Evolutionary conservation across 2,113 vertebrate genomes (phyloP), one percentile per base, ranked within the genome.

Genomic region (Oryzias celebensis): DNA sequence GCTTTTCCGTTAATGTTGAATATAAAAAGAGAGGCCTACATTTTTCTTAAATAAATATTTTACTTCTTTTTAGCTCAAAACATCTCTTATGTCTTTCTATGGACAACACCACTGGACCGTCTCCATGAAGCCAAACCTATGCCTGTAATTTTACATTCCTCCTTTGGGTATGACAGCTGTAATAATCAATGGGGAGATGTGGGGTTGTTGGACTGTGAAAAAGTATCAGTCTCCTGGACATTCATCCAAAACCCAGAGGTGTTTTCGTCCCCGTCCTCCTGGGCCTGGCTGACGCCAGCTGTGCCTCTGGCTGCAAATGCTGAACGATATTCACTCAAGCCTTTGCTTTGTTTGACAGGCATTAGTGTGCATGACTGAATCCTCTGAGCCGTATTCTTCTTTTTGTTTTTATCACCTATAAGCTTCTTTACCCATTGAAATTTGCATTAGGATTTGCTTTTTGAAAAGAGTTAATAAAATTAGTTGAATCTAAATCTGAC

Each of bases 231-330:
- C 26, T 60, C 16, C 22, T 42, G 36, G 45, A 50, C 46, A 49
- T 41, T 51, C 47, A 72, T 43, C 22, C 51, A 61, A 49, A 36
- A 68, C 64, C 24, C 58, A 8, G 46, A 63, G 66, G 69, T 62
- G 75, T 60, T 76, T 76, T 73, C 1, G 56, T 71, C 23, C 18
- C 8, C 0, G 1, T 45, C 59, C 61, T 28, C 18, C 48, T 16
- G 51, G 52, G 43, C 50, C 65, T 62, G 26, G 26, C 55, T 45
- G 61, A 76, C 52, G 47, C 77, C 72, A 79, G 78, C 75, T 81
- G 78, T 71, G 78, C 46, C 62, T 31, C 62, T 45, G 31, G 23
- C 54, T 74, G 57, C 52, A 64, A 54, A 60, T 59, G 55, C 13
- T 60, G 50, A 22, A 20, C 22, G 5, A 18, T 52, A 7, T 48